phyloP scores from a whole-genome alignment of 2,797 vertebrate genomes.

The Otus scops region DNA sequence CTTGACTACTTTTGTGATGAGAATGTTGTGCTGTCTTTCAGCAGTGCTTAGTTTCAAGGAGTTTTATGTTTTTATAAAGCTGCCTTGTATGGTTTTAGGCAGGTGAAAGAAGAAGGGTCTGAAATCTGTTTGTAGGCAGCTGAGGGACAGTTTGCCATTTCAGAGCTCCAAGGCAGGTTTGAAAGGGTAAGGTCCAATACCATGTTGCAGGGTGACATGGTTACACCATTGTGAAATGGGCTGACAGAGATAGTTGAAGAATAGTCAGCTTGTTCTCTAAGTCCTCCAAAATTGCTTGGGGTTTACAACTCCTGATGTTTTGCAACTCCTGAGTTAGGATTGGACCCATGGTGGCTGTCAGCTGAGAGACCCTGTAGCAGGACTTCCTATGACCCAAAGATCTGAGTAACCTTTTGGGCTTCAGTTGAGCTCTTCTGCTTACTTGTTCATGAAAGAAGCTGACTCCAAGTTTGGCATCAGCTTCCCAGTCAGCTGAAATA shows the following conservation, averaged over 20 bases:
- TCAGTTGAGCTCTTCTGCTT: background rate
- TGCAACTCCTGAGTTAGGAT: background rate
- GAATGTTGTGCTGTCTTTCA: conserved; percentile 8
- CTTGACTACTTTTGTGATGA: background rate
- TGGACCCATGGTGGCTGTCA: background rate
- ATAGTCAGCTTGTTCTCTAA: background rate
- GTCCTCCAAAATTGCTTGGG: background rate
- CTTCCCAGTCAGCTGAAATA: background rate
- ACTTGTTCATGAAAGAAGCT: background rate
- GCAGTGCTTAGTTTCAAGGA: background rate
- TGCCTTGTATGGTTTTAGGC: conserved; percentile 55
- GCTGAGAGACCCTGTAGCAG: background rate
- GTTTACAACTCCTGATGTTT: background rate
- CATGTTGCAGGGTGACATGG: conserved; percentile 74
- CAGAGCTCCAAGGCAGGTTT: conserved; percentile 77
- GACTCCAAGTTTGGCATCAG: background rate
- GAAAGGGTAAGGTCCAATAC: conserved; percentile 78
- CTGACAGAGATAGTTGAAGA: background rate
- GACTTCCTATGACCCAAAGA: background rate
- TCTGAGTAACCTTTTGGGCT: background rate
- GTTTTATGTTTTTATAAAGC: background rate
- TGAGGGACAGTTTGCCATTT: conserved; percentile 75
- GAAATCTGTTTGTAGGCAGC: conserved; percentile 77
- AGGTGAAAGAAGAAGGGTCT: conserved; percentile 80
- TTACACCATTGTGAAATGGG: background rate